Percentiles rank a stretch among this genome's conserved stretches.
Conservation (phyloP, 2,797 vertebrate species). For the Parotocinclus haroldoi region DNA sequence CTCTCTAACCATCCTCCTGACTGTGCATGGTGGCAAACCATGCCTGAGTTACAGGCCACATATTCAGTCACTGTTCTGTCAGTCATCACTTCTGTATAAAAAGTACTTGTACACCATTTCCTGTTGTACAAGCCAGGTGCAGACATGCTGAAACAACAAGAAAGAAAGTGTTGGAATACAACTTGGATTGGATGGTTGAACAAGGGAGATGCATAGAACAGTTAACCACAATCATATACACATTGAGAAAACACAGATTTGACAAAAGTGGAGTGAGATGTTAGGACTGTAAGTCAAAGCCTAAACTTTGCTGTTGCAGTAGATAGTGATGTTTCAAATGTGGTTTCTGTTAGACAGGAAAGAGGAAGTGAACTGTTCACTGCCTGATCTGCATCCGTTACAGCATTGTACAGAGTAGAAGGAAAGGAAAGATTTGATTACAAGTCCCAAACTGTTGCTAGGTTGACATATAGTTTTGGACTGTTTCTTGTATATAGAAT, state of each 20-base stretch:
- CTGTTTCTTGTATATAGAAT: no score
- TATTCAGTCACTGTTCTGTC: neutral
- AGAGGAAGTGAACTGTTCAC: slow-evolving; percentile 73
- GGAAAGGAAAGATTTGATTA: no score
- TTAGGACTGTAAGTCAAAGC: neutral
- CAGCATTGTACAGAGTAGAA: no score
- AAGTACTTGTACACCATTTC: slow-evolving; percentile 13
- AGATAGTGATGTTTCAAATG: slow-evolving; percentile 49
- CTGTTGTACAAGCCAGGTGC: slow-evolving; percentile 33
- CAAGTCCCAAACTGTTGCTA: no score
- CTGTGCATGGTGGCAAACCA: no score
- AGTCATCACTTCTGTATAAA: slow-evolving; percentile 11
- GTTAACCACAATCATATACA: no score
- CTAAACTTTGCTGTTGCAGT: neutral
- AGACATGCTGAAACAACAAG: slow-evolving; percentile 15
- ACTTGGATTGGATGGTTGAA: neutral
- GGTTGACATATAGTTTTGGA: no score
- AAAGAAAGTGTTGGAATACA: slow-evolving; percentile 10
- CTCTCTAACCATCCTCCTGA: no score
- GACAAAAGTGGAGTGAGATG: neutral
- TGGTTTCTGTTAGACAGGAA: slow-evolving; percentile 73
- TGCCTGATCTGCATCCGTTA: slow-evolving; percentile 28
- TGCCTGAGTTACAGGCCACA: no score
- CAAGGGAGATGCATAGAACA: neutral
- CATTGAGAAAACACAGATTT: no score